phyloP scores from a whole-genome alignment of 2,113 vertebrate species.

The Oophaga pumilio region DNA sequence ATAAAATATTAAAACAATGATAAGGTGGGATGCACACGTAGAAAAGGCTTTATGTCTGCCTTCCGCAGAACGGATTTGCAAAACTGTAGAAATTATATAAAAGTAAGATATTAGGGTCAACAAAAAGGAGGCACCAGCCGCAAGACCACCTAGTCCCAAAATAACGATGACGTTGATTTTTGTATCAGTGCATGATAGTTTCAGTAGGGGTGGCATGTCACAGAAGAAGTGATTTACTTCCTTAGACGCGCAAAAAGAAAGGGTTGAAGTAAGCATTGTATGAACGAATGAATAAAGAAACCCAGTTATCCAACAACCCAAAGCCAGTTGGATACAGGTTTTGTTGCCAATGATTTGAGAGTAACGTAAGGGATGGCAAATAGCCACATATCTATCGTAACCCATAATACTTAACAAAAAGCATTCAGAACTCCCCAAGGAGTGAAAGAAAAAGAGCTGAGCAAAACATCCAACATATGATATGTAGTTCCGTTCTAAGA shows the following conservation, averaged over 20 bases:
- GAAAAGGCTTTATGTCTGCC: slow-evolving; percentile 60
- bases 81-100: slow-evolving; percentile 44
- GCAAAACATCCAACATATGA: slow-evolving; percentile 61
- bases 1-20: slow-evolving; percentile 59
- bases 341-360: slow-evolving; percentile 60
- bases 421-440: slow-evolving; percentile 59
- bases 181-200: slow-evolving; percentile 61
- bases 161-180: slow-evolving; percentile 53
- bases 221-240: slow-evolving; percentile 63
- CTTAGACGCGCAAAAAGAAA: slow-evolving; percentile 52
- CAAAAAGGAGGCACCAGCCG: slow-evolving; percentile 48
- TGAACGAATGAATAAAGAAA: slow-evolving; percentile 43
- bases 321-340: slow-evolving; percentile 54
- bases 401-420: slow-evolving; percentile 63
- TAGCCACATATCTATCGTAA: slow-evolving; percentile 61
- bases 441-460: slow-evolving; percentile 56
- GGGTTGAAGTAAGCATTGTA: slow-evolving; percentile 8
- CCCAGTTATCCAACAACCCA: slow-evolving; percentile 57
- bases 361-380: slow-evolving; percentile 61
- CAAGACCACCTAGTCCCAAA: slow-evolving; percentile 27
- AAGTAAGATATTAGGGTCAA: slow-evolving; percentile 56
- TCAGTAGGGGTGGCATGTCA: slow-evolving; percentile 63
- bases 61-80: slow-evolving; percentile 33
- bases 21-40: slow-evolving; percentile 59
- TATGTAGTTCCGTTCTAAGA: slow-evolving; percentile 54